Evolutionary conservation across 2,113 vertebrate genomes (phyloP).

Genomic region (Haemorhous mexicanus): DNA sequence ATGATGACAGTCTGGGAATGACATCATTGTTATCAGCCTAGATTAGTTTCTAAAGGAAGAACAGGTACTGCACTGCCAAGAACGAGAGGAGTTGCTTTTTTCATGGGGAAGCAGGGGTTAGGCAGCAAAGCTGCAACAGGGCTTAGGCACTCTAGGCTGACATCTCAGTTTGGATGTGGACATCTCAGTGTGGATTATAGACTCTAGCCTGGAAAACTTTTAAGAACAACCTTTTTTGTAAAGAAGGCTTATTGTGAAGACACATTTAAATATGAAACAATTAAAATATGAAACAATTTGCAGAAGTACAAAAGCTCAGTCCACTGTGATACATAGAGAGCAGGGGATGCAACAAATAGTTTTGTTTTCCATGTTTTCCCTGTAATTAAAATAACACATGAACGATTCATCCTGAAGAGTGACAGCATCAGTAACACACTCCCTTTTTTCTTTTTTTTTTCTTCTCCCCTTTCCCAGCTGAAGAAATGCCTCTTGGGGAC

Average conservation of each 20-base stretch:
- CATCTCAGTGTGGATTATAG: background rate
- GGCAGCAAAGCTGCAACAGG: background rate
- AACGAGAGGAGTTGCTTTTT: background rate
- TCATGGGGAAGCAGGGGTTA: background rate
- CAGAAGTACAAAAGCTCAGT: background rate
- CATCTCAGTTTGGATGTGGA: no score
- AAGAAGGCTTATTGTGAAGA: background rate
- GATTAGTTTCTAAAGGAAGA: background rate
- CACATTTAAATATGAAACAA: background rate
- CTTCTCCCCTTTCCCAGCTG: rapidly evolving
- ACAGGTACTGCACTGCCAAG: background rate
- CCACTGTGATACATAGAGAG: background rate
- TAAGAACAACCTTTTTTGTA: background rate
- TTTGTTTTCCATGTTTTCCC: background rate
- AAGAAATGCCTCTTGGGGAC: background rate
- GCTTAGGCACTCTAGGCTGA: background rate
- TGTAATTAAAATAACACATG: constrained; percentile 13
- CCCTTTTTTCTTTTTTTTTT: no score
- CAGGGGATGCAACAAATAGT: background rate
- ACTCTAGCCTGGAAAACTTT: background rate
- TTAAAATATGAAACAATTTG: background rate
- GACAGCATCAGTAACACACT: background rate
- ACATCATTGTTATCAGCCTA: background rate
- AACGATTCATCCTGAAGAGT: background rate
- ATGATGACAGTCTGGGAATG: background rate